A percentile compares a stretch with the other conserved stretches of the same genome.
These are phyloP conservation scores for Menidia menidia DNA, from an alignment of 2,797 vertebrate genomes.

Conservation along the genomic window DNA sequence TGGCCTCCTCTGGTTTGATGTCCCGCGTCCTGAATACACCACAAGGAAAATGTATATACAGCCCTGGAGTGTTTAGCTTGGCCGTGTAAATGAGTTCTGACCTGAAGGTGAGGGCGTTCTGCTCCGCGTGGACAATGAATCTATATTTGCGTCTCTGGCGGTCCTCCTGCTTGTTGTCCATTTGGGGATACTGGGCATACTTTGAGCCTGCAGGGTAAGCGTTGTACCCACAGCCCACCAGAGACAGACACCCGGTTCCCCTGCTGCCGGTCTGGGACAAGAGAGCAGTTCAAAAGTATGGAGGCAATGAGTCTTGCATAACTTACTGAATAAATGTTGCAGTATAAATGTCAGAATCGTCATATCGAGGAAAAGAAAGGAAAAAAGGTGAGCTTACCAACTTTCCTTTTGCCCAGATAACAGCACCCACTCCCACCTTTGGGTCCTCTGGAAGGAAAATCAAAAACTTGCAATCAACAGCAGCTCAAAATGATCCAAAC, in stretches of 20 bases:
- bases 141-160: constrained; percentile 92
- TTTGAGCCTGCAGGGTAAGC: constrained; percentile 93
- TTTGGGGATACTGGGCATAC: constrained; percentile 94
- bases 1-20: constrained; percentile 87
- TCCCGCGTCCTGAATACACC: constrained; percentile 84
- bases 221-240: constrained; percentile 95
- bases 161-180: constrained; percentile 94
- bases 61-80: background rate
- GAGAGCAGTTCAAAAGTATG: background rate
- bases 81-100: constrained; percentile 54
- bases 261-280: constrained; percentile 83
- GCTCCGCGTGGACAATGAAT: constrained; percentile 95
- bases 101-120: constrained; percentile 97
- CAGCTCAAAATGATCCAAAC: background rate
- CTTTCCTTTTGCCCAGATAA: constrained; percentile 92
- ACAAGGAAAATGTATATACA: background rate
- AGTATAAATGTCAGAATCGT: background rate
- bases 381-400: constrained; percentile 80
- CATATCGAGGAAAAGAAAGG: background rate
- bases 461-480: constrained; percentile 1
- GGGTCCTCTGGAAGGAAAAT: constrained; percentile 90
- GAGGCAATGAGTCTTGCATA: too few relatives aligned
- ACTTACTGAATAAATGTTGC: background rate
- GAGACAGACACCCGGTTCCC: constrained; percentile 87
- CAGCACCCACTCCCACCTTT: constrained; percentile 94